These are phyloP conservation scores for Blastobasis lacticolella DNA, from an alignment of 2,888 invertebrate genomes.

Conservation along the genomic window DNA sequence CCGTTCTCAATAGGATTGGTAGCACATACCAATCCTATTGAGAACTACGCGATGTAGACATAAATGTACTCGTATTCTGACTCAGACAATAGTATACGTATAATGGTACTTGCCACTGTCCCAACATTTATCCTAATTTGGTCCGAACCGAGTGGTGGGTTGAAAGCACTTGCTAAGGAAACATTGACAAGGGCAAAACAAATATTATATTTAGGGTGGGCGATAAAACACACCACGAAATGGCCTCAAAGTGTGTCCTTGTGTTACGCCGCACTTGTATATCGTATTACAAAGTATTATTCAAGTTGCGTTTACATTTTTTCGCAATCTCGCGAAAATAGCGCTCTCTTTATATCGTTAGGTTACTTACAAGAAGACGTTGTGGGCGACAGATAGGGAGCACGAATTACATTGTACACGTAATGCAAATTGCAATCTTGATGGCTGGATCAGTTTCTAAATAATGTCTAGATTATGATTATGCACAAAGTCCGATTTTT, in stretches of 20 bases:
- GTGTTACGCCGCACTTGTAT: conserved; percentile 15
- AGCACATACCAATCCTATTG: too few relatives aligned
- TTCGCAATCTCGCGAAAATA: neutral
- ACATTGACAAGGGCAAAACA: conserved; percentile 16
- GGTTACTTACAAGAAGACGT: too few relatives aligned
- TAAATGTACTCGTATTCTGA: neutral
- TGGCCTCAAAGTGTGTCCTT: conserved; percentile 15
- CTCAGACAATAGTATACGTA: neutral
- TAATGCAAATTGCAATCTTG: too few relatives aligned
- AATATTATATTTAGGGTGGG: conserved; percentile 28
- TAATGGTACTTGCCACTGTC: neutral
- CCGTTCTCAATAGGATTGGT: too few relatives aligned
- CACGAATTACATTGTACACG: too few relatives aligned
- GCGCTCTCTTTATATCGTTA: too few relatives aligned
- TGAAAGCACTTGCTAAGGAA: conserved; percentile 11
- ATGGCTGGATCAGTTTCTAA: too few relatives aligned
- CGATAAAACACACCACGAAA: conserved; percentile 18
- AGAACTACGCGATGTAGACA: too few relatives aligned
- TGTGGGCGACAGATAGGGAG: too few relatives aligned
- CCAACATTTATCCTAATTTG: conserved; percentile 1
- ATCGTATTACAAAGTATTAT: conserved; percentile 17
- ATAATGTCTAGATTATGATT: too few relatives aligned
- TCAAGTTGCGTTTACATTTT: neutral
- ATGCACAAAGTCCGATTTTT: too few relatives aligned
- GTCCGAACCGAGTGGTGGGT: neutral